phyloP scores from a whole-genome alignment of 2,888 invertebrate genomes.

The Drosophila testacea region DNA sequence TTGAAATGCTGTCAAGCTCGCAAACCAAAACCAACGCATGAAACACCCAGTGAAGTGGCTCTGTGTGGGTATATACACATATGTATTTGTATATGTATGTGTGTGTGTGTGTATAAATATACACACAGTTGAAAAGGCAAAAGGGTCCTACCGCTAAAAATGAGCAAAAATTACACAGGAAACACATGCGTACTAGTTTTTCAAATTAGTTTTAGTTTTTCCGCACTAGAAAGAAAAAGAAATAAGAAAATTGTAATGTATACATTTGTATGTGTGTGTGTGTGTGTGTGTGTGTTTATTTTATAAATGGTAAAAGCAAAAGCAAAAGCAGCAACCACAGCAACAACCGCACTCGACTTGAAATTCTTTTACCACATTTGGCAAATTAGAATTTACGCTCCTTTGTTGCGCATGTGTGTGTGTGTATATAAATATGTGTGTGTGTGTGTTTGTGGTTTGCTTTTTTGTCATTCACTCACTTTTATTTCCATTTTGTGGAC shows the following conservation, averaged over 20 bases:
- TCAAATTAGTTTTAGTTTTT: constrained; percentile 76
- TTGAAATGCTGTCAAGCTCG: constrained; percentile 81
- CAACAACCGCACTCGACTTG: constrained; percentile 52
- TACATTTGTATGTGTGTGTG: not conserved
- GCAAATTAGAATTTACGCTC: constrained; percentile 69
- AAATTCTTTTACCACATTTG: constrained; percentile 74
- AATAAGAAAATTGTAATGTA: constrained; percentile 21
- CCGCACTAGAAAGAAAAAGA: constrained; percentile 31
- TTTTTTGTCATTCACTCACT: constrained; percentile 46
- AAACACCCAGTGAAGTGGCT: constrained; percentile 69
- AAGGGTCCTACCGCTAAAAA: constrained; percentile 47
- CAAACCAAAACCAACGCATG: constrained; percentile 76
- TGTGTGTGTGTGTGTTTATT: constrained; percentile 10
- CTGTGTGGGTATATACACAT: constrained; percentile 1
- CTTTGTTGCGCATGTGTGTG: constrained; percentile 33
- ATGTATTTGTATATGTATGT: constrained; percentile 47
- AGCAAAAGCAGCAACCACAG: constrained; percentile 20
- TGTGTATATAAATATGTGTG: constrained; percentile 11
- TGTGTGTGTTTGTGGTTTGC: constrained; percentile 35
- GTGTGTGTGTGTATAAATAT: constrained; percentile 62
- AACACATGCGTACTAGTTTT: constrained; percentile 69
- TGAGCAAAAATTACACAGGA: constrained; percentile 59
- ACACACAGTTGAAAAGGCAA: constrained; percentile 33
- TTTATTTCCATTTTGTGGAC: constrained; percentile 39
- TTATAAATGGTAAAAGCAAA: constrained; percentile 51